Conservation (phyloP, 2,797 vertebrate species). For the Novumbra hubbsi region DNA sequence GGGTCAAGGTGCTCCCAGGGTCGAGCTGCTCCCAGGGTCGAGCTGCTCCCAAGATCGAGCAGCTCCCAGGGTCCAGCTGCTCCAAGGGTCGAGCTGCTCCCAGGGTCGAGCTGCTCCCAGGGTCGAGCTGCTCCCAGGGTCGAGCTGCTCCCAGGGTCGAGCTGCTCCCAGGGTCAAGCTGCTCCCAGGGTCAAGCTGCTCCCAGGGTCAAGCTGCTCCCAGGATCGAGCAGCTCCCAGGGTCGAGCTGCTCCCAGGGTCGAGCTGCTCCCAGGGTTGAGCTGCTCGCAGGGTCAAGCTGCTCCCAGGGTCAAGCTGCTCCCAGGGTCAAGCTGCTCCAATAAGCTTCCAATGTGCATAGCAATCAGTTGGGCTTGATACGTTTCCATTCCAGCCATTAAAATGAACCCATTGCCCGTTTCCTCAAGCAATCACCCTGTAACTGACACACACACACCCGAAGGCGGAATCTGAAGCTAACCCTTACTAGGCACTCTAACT, state of each 20-base stretch:
- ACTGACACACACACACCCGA: conserved; percentile 17
- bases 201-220: conserved; percentile 42
- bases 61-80: conserved; percentile 49
- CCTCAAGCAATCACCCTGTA: background rate
- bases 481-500: conserved; percentile 38
- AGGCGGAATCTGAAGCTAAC: conserved; percentile 50
- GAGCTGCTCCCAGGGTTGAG: conserved; percentile 41
- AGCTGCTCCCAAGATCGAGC: conserved; percentile 42
- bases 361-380: background rate
- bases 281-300: conserved; percentile 50
- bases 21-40: conserved; percentile 52
- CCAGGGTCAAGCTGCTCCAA: conserved; percentile 34
- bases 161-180: conserved; percentile 52
- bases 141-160: conserved; percentile 40
- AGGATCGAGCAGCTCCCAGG: too few species aligned
- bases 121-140: conserved; percentile 52
- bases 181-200: conserved; percentile 52
- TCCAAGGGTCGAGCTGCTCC: conserved; percentile 53
- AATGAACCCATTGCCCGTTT: background rate
- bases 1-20: conserved; percentile 43
- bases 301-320: conserved; percentile 55
- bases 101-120: conserved; percentile 41
- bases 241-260: conserved; percentile 53
- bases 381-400: background rate
- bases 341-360: too few species aligned